Conservation (phyloP, 2,113 vertebrate species). For the Pollachius pollachius region DNA sequence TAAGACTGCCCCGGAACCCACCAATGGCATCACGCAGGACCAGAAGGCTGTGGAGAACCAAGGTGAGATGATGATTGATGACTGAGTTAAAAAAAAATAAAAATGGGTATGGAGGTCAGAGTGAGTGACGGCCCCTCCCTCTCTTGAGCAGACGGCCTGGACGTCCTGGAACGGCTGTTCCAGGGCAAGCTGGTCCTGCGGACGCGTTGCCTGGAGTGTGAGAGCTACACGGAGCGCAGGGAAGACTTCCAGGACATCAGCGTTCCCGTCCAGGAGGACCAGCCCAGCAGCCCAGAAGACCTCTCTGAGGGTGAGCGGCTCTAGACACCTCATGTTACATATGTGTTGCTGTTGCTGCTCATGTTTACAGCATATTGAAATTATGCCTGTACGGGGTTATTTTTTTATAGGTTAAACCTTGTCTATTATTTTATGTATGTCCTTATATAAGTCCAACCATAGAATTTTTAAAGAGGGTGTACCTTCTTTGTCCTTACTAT, state of each 20-base stretch:
- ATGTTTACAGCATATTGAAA: too few species aligned
- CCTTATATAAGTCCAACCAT: too few species aligned
- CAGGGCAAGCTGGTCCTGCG: conserved; percentile 92
- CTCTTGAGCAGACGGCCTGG: conserved; percentile 71
- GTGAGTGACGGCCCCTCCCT: too few species aligned
- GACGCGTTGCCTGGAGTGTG: conserved; percentile 95
- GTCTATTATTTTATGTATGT: too few species aligned
- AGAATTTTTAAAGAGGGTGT: too few species aligned
- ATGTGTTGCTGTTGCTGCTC: neutral
- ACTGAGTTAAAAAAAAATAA: too few species aligned
- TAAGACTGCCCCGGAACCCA: neutral
- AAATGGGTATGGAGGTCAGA: neutral
- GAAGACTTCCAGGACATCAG: conserved; percentile 99
- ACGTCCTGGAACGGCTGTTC: conserved; percentile 91
- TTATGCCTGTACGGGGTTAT: too few species aligned
- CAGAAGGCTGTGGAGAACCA: conserved; percentile 14
- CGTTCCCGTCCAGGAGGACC: conserved; percentile 92
- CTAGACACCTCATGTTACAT: too few species aligned
- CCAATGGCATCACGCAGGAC: neutral
- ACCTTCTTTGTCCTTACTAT: too few species aligned
- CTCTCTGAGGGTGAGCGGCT: conserved; percentile 80
- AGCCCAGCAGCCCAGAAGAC: conserved; percentile 78
- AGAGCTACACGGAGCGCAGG: conserved; percentile 91
- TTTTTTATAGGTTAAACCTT: too few species aligned
- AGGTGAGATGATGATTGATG: conserved; percentile 37